Evolutionary conservation across 2,113 vertebrate genomes (phyloP).

Genomic region (Myrmecophaga tridactyla): DNA sequence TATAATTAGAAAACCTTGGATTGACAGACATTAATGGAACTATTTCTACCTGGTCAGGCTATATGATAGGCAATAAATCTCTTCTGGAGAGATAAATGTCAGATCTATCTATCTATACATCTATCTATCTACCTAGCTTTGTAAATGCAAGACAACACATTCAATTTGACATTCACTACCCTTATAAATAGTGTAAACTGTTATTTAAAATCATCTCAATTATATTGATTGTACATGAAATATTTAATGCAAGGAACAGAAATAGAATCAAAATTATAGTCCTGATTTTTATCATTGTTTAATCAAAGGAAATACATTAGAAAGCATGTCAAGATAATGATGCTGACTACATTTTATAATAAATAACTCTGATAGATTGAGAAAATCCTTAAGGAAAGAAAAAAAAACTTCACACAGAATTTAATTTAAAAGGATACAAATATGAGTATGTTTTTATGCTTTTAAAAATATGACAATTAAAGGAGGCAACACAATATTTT

Average conservation of each 20-base stretch:
- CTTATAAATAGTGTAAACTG: background rate
- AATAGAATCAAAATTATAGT: background rate
- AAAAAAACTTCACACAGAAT: background rate
- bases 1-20: background rate
- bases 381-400: background rate
- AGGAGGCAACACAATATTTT: background rate
- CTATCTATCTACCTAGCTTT: background rate
- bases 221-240: background rate
- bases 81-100: background rate
- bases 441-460: background rate
- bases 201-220: background rate
- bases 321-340: background rate
- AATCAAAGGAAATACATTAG: background rate
- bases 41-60: background rate
- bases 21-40: background rate
- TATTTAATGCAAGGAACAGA: background rate
- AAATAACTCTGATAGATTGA: background rate
- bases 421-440: background rate
- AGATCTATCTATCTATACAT: background rate
- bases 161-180: background rate
- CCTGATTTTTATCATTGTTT: background rate
- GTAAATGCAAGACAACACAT: background rate
- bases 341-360: background rate
- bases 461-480: background rate
- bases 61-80: background rate